Evolutionary conservation across 2,797 vertebrate genomes (phyloP).

Genomic region (Eulemur coronatus): DNA sequence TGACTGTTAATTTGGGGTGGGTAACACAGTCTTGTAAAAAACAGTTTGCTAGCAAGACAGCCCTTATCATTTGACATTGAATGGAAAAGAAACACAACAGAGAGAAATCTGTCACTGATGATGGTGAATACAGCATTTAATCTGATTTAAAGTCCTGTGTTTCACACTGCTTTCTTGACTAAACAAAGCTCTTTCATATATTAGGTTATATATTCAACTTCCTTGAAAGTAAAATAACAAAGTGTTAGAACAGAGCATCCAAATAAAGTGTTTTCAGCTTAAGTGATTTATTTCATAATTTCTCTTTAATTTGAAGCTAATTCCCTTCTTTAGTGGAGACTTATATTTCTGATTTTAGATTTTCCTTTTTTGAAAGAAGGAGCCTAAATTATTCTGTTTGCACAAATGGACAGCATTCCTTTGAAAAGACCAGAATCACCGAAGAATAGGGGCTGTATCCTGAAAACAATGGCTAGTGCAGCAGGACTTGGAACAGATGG

Average conservation of each 20-base stretch:
- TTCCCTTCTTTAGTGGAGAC: background rate
- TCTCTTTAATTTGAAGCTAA: background rate
- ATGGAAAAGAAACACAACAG: background rate
- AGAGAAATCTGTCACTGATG: background rate
- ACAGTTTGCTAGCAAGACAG: background rate
- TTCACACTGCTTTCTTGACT: background rate
- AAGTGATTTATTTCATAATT: constrained; percentile 4
- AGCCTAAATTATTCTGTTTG: background rate
- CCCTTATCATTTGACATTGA: background rate
- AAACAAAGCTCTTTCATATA: background rate
- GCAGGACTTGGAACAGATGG: background rate
- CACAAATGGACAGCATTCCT: background rate
- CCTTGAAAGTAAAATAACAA: background rate
- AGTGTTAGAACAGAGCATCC: background rate
- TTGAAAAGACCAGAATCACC: background rate
- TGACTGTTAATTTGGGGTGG: background rate
- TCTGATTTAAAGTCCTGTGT: background rate
- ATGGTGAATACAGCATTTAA: background rate
- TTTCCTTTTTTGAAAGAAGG: background rate
- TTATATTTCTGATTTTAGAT: background rate
- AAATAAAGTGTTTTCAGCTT: background rate
- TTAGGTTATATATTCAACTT: background rate
- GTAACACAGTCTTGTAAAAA: background rate
- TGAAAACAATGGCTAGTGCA: background rate
- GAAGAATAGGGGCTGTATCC: background rate